These are phyloP conservation scores for Clarias laeviceps DNA, from an alignment of 2,797 vertebrate species.

Conservation along the genomic window DNA sequence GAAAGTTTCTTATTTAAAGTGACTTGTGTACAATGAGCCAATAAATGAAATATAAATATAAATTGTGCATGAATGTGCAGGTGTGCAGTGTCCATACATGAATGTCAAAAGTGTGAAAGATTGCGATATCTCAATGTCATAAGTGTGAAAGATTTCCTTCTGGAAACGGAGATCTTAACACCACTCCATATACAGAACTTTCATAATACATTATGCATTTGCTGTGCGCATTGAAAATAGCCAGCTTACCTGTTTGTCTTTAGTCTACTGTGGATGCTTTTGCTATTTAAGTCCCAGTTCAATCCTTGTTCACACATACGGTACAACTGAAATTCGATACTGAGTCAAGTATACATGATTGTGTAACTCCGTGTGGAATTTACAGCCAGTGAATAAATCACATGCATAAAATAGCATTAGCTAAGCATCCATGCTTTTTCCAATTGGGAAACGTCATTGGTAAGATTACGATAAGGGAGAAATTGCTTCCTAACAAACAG, in stretches of 20 bases:
- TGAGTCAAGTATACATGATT: not conserved
- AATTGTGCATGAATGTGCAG: too few relatives aligned
- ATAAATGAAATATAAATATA: too few relatives aligned
- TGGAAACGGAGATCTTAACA: not conserved
- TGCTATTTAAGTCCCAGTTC: not conserved
- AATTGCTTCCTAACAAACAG: not conserved
- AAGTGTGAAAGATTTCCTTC: not conserved
- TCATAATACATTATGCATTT: not conserved
- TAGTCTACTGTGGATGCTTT: not conserved
- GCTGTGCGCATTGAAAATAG: not conserved
- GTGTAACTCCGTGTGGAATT: not conserved
- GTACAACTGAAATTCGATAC: not conserved
- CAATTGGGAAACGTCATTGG: not conserved
- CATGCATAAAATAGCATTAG: not conserved
- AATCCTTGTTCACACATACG: not conserved
- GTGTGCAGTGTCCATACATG: too few relatives aligned
- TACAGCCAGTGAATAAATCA: not conserved
- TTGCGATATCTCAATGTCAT: not conserved
- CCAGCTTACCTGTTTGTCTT: not conserved
- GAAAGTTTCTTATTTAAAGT: too few relatives aligned
- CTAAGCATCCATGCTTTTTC: not conserved
- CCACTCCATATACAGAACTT: not conserved
- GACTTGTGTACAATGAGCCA: too few relatives aligned
- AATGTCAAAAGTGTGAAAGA: too few relatives aligned
- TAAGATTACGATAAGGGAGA: not conserved